Evolutionary conservation across 2,888 invertebrate species (phyloP).

Genomic region (Drosophila fulvimacula): DNA sequence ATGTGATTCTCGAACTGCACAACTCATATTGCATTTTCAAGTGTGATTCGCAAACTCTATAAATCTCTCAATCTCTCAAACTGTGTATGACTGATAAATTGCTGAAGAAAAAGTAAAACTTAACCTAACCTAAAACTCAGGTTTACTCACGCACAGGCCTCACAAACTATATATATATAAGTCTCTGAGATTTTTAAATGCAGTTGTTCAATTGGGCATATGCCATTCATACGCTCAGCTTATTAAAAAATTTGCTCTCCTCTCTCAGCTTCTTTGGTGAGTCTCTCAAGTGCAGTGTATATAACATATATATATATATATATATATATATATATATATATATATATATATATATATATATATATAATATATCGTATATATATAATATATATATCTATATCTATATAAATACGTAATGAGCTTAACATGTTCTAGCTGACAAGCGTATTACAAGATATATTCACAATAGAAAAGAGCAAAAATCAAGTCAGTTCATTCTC

Average conservation of each 20-base stretch:
- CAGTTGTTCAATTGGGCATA: neutral
- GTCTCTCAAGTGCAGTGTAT: too few relatives aligned
- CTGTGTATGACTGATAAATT: too few relatives aligned
- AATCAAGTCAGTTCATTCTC: neutral
- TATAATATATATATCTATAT: neutral
- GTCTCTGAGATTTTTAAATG: too few relatives aligned
- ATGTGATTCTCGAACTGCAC: neutral
- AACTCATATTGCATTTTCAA: neutral
- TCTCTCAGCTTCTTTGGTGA: neutral
- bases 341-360: neutral
- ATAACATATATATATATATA: neutral
- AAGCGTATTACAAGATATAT: neutral
- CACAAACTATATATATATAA: neutral
- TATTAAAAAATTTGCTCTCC: too few relatives aligned
- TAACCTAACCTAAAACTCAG: too few relatives aligned
- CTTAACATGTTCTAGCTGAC: neutral
- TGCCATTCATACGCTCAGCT: neutral
- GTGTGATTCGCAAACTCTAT: neutral
- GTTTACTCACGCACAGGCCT: too few relatives aligned
- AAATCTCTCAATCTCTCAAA: neutral
- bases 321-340: neutral
- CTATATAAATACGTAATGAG: neutral
- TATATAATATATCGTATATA: neutral
- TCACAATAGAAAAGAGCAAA: constrained; percentile 3
- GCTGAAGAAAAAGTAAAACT: too few relatives aligned